These are phyloP conservation scores for Chauna torquata DNA, from an alignment of 2,113 vertebrate species.

Conservation along the genomic window DNA sequence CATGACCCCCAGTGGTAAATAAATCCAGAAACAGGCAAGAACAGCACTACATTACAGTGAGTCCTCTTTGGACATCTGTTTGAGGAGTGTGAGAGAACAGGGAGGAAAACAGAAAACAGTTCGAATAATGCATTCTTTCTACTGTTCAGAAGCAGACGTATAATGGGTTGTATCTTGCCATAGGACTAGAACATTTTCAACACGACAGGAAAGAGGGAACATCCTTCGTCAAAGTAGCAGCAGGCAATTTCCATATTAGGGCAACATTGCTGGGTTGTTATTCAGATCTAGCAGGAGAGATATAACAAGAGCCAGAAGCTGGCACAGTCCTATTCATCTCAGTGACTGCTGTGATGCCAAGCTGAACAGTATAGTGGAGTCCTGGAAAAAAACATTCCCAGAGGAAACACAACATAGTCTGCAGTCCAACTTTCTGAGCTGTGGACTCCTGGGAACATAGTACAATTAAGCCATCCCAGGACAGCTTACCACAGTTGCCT, in stretches of 20 bases:
- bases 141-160: background rate
- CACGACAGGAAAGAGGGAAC: constrained; percentile 27
- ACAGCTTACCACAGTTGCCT: background rate
- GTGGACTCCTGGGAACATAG: background rate
- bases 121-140: constrained; percentile 30
- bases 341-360: background rate
- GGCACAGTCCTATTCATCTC: background rate
- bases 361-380: background rate
- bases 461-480: background rate
- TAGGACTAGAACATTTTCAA: background rate
- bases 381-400: constrained; percentile 10
- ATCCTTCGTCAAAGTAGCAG: constrained; percentile 31
- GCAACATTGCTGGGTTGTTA: constrained; percentile 44
- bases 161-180: constrained; percentile 18
- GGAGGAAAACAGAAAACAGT: background rate
- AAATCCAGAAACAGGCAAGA: background rate
- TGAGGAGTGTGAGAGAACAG: background rate
- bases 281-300: constrained; percentile 22
- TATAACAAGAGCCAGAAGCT: constrained; percentile 39
- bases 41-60: background rate
- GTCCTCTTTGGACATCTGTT: background rate
- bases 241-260: constrained; percentile 66
- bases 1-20: background rate
- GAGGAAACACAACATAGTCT: background rate
- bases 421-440: background rate